A percentile compares a stretch with the other conserved stretches of the same genome.
These are phyloP conservation scores for Schizothorax lantsangensis DNA, from an alignment of 2,797 vertebrate genomes.

Conservation along the genomic window DNA sequence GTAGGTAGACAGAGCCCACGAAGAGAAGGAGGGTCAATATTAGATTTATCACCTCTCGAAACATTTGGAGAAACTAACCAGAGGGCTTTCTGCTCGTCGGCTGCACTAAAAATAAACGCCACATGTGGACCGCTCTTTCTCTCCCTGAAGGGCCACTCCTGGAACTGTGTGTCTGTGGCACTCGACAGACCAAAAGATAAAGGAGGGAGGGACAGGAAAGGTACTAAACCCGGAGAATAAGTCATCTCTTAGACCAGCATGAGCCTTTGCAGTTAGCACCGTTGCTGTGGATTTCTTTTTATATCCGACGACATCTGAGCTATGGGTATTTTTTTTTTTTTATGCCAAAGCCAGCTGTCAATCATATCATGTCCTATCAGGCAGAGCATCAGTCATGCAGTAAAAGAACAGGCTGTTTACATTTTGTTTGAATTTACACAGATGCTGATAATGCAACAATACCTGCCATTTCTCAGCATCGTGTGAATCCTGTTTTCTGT, in stretches of 20 bases:
- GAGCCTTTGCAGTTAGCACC: constrained; percentile 34
- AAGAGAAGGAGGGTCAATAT: constrained; percentile 62
- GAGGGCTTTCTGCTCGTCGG: constrained; percentile 58
- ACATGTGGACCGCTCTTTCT: constrained; percentile 58
- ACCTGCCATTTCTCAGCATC: constrained; percentile 18
- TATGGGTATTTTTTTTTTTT: not conserved
- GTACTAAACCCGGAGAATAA: constrained; percentile 45
- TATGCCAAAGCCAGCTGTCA: constrained; percentile 14
- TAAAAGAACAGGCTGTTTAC: constrained; percentile 9
- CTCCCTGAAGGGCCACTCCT: constrained; percentile 57
- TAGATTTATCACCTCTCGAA: constrained; percentile 65
- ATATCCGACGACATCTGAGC: constrained; percentile 15
- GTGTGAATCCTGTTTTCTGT: constrained; percentile 27
- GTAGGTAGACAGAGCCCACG: constrained; percentile 53
- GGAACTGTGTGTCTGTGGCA: constrained; percentile 57
- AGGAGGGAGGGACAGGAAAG: constrained; percentile 46
- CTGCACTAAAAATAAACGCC: constrained; percentile 65
- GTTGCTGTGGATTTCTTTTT: constrained; percentile 25
- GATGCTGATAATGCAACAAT: constrained; percentile 17
- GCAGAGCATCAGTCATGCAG: constrained; percentile 5
- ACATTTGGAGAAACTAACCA: constrained; percentile 64
- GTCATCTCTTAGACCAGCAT: constrained; percentile 15
- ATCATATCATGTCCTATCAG: constrained; percentile 29
- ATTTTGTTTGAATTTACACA: constrained; percentile 13
- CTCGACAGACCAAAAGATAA: constrained; percentile 57